Evolutionary conservation across 2,797 vertebrate species (phyloP), one percentile per base, ranked within the genome.

Genomic region (Enteromius treurensis): DNA sequence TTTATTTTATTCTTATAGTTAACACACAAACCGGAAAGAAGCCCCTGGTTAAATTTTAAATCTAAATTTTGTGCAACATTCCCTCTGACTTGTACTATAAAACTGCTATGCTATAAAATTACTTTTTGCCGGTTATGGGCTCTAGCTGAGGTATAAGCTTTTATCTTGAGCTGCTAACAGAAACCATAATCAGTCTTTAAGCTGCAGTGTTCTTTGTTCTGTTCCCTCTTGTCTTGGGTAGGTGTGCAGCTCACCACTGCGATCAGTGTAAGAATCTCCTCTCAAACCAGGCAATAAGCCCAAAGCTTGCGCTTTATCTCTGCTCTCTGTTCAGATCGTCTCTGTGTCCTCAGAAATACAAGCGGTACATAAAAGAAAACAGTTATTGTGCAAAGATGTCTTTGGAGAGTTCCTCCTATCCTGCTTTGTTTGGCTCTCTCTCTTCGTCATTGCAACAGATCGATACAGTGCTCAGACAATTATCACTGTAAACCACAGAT

Each of bases 401-500:
- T 82, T 85, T 60, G 78, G 51, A 69, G 49, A 79, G 80, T 80
- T 88, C 88, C 80, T 71, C 17, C 14, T 85, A 85, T 65, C 85
- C 85, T 83, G 86, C 67, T 85, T 90, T 91, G 90, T 92, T 90
- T 92, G 87, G 89, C 91, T 90, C 86, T 88, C 71, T 88, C 87
- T 85, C 87, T 85, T 82, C 89, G 90, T 86, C 86, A 86, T 77
- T 76, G 49, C 79, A 82, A 84, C 86, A 90, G 91, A 93, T 94
- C 91, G 91, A 94, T 93, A 91, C 83, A 81, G 85, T 81, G 86
- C 87, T 82, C 90, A 86, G 89, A 90, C 90, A 91, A 93, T 93
- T 94, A 94, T 93, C 88, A 91, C 90, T 92, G 92, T 92, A 91
- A 93, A 91, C 91, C 86, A 87, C 92, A 89, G 89, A 91, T 93